Evolutionary conservation across 2,888 invertebrate species (phyloP), one percentile per base, ranked within the genome.

Genomic region (Leptinotarsa tumamoca): DNA sequence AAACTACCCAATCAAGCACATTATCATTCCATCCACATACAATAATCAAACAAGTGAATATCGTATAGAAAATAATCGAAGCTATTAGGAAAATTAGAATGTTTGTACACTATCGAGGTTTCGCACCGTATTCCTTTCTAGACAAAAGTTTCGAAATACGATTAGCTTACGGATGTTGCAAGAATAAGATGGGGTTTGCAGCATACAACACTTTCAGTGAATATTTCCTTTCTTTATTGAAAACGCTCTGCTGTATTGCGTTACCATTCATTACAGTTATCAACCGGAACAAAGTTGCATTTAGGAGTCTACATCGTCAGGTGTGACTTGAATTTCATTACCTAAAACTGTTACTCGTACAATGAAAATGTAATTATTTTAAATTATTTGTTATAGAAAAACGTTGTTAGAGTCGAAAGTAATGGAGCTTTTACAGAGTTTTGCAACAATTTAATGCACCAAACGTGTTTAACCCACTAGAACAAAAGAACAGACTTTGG

Each of bases 201-300:
- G 72, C 72, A 52, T 72, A 27, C 5, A 27, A 21, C 21, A 21
- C 61, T 21, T 61, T 61, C 27, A 61, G 61, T 61, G 15, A 27
- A 27, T 27, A 61, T 61, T 67, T 72, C 67, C 72, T 72, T 72
- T 72, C 67, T 56, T 56, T 67, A 67, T 27, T 15, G 61, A 67
- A 67, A 67, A 66, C 56, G 33, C 18, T 52, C 10, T 54, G 7
- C 18, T 27, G 18, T 58, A 61, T 61, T 27, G 61, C 61, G 27
- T 61, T 23, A 23, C 61, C 1, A 27, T 61, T 23, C 61, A 61
- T 4, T 61, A 27, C 27, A 27, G 27, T 61, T 61, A 61, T 61
- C 27, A 23, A 61, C 61, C 61, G 61, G 27, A 61, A 61, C 61
- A 61, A 13, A 27, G 13, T 61, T 61, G 61, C 23, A 21, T 21